Evolutionary conservation across 1,140 invertebrate species (phyloP).

Genomic region (Musca vetustissima): DNA sequence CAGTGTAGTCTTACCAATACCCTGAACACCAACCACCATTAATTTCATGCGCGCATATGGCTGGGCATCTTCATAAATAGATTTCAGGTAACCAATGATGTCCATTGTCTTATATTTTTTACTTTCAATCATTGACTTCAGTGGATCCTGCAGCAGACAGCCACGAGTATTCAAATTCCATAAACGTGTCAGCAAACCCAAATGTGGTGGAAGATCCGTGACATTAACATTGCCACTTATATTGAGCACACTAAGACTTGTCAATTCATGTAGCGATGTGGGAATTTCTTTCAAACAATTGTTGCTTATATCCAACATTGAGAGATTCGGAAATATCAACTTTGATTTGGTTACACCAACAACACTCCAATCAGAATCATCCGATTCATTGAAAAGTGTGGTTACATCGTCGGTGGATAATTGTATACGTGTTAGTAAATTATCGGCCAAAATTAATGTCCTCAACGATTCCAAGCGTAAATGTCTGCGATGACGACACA

Average conservation of each 20-base stretch:
- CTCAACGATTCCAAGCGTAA: constrained; percentile 58
- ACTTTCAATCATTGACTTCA: constrained; percentile 89
- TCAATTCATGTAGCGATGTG: constrained; percentile 80
- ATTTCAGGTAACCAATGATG: constrained; percentile 93
- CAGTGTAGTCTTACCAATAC: constrained; percentile 90
- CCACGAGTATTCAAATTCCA: constrained; percentile 95
- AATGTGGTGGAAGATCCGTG: constrained; percentile 86
- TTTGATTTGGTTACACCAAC: constrained; percentile 61
- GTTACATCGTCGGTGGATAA: constrained; percentile 73
- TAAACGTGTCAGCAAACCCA: constrained; percentile 88
- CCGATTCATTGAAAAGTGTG: constrained; percentile 50
- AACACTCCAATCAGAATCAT: constrained; percentile 53
- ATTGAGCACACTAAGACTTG: constrained; percentile 90
- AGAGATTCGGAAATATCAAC: constrained; percentile 90
- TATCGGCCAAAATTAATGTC: constrained; percentile 76
- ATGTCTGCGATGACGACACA: constrained; percentile 83
- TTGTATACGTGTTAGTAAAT: constrained; percentile 76
- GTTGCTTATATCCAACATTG: constrained; percentile 91
- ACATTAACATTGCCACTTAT: constrained; percentile 86
- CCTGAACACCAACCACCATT: constrained; percentile 95
- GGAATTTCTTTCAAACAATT: constrained; percentile 80
- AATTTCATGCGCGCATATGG: constrained; percentile 95
- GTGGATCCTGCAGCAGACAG: constrained; percentile 84
- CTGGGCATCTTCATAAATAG: constrained; percentile 84
- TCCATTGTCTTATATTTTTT: constrained; percentile 96